A percentile compares a stretch with the other conserved stretches of the same genome.
These are phyloP conservation scores for Fukomys damarensis DNA, from an alignment of 2,113 vertebrate species.

Conservation along the genomic window DNA sequence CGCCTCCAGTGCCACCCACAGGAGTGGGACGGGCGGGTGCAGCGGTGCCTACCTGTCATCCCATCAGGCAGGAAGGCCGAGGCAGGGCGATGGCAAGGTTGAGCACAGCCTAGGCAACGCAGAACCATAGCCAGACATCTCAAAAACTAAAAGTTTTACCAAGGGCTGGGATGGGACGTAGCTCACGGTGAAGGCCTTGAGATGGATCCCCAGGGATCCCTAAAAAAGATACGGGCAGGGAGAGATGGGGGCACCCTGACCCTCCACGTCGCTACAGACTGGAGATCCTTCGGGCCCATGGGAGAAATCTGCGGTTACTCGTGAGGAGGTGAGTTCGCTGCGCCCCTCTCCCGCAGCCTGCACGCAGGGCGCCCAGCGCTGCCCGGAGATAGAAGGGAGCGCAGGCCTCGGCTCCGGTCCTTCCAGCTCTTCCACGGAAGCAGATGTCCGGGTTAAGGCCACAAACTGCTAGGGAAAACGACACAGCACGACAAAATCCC, in stretches of 20 bases:
- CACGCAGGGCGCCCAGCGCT: too few relatives aligned
- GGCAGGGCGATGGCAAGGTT: not conserved
- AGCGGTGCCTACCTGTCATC: not conserved
- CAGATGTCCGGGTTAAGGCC: accelerated
- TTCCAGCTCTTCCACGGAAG: not conserved
- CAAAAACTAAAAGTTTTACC: not conserved
- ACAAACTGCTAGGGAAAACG: not conserved
- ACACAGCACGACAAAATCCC: conserved; percentile 1
- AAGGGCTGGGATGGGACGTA: not conserved
- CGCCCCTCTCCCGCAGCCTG: too few relatives aligned
- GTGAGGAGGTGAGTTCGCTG: too few relatives aligned
- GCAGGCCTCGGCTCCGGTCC: not conserved
- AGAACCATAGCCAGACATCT: not conserved
- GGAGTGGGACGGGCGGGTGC: not conserved
- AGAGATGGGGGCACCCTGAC: too few relatives aligned
- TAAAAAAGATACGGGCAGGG: not conserved
- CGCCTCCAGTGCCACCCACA: accelerated
- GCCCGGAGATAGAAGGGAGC: too few relatives aligned
- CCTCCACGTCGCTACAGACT: too few relatives aligned
- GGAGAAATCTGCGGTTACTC: too few relatives aligned
- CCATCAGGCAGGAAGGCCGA: not conserved
- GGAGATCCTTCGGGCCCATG: too few relatives aligned
- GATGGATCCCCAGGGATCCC: not conserved
- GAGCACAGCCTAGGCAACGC: not conserved
- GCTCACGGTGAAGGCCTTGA: not conserved